A percentile compares a stretch with the other conserved stretches of the same genome.
phyloP scores from a whole-genome alignment of 2,888 invertebrate species.

The Idaea straminata region DNA sequence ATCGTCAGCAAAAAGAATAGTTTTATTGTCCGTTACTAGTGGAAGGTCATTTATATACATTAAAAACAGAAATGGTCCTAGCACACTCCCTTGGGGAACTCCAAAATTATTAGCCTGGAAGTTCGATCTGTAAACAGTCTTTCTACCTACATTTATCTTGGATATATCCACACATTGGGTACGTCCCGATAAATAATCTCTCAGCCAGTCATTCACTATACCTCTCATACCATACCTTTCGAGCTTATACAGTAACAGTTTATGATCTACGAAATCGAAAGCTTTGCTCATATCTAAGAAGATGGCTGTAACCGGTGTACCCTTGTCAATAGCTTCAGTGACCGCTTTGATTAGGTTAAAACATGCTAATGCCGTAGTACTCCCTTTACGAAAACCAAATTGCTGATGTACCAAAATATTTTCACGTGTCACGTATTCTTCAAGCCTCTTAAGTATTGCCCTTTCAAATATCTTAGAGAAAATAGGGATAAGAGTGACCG shows the following conservation, averaged over 20 bases:
- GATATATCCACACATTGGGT: neutral
- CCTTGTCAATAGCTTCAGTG: neutral
- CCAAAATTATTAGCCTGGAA: too few relatives aligned
- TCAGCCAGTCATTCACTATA: too few relatives aligned
- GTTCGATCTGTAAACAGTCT: too few relatives aligned
- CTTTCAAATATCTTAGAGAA: constrained; percentile 3
- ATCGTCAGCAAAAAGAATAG: too few relatives aligned
- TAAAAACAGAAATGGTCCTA: too few relatives aligned
- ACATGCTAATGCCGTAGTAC: neutral
- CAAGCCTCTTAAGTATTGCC: neutral
- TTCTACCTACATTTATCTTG: too few relatives aligned
- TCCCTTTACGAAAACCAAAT: constrained; percentile 2
- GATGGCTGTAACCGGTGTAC: neutral
- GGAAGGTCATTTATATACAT: too few relatives aligned
- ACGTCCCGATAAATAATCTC: too few relatives aligned
- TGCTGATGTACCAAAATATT: neutral
- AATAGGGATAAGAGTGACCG: neutral
- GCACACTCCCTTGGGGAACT: too few relatives aligned
- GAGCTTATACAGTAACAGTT: neutral
- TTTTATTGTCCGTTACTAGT: too few relatives aligned
- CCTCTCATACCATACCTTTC: too few relatives aligned
- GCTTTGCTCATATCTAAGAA: neutral
- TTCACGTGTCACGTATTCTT: neutral
- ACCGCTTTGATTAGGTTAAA: neutral
- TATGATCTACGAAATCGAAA: neutral